These are phyloP conservation scores for Eueides isabella DNA, from an alignment of 1,140 invertebrate genomes.

Conservation along the genomic window DNA sequence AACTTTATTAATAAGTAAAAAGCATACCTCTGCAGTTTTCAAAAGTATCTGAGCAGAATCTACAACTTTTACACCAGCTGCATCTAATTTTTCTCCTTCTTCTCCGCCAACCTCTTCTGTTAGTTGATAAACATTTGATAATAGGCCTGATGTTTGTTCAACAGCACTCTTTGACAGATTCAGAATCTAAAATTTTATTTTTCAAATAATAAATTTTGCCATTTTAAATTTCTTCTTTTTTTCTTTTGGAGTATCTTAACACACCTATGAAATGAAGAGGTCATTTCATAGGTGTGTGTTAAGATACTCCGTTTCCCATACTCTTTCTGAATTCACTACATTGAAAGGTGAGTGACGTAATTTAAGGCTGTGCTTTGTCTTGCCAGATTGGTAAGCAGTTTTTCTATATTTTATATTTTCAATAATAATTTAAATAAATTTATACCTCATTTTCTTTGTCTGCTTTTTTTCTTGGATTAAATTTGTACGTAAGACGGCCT, in stretches of 20 bases:
- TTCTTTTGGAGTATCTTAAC: too few species aligned
- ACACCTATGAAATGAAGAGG: too few species aligned
- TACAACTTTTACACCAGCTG: conserved; percentile 30
- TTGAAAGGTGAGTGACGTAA: too few species aligned
- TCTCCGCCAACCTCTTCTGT: conserved; percentile 35
- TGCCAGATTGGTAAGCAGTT: too few species aligned
- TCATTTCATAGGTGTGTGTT: too few species aligned
- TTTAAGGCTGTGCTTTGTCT: too few species aligned
- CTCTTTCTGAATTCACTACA: too few species aligned
- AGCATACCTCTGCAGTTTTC: conserved; percentile 46
- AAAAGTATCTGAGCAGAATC: conserved; percentile 43
- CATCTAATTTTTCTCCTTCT: conserved; percentile 31
- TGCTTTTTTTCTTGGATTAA: conserved; percentile 29
- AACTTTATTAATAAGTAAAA: neutral
- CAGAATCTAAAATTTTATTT: conserved; percentile 9
- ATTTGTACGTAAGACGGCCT: conserved; percentile 36
- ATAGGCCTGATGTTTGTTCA: conserved; percentile 33
- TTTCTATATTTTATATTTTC: neutral
- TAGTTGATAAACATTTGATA: conserved; percentile 36
- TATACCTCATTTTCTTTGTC: conserved; percentile 28
- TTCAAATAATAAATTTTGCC: too few species aligned
- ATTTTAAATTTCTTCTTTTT: too few species aligned
- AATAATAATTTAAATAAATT: too few species aligned
- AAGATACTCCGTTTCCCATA: too few species aligned
- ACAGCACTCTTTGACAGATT: conserved; percentile 37